These are phyloP conservation scores for Drosophila meridionalis DNA, from an alignment of 2,888 invertebrate species.

Conservation along the genomic window DNA sequence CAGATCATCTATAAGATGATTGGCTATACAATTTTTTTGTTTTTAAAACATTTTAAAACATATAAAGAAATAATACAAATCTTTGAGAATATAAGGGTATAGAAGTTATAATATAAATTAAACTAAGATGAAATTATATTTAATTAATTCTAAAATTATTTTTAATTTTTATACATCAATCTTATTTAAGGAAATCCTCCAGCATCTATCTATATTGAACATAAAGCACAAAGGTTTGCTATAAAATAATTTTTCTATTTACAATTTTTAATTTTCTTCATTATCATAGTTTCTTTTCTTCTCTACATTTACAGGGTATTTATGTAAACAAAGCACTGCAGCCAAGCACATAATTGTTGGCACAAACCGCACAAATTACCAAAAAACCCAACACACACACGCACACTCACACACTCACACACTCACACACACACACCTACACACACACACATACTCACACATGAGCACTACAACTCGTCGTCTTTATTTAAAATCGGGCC, in stretches of 20 bases:
- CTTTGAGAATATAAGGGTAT: no score
- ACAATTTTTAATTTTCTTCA: not conserved
- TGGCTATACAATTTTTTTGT: no score
- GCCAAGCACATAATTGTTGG: conserved; percentile 45
- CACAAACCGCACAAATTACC: conserved; percentile 33
- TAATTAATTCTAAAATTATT: no score
- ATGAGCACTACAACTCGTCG: conserved; percentile 25
- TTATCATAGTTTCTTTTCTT: not conserved
- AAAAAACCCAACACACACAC: conserved; percentile 8
- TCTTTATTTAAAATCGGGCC: conserved; percentile 46
- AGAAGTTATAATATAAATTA: no score
- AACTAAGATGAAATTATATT: no score
- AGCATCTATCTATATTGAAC: no score
- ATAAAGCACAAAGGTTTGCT: not conserved
- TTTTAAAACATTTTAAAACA: no score
- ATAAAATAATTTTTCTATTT: not conserved
- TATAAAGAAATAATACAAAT: no score
- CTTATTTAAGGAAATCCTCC: no score
- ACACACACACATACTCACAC: not conserved
- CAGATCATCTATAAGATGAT: no score
- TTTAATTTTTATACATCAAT: no score
- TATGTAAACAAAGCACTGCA: conserved; percentile 12
- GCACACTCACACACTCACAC: not conserved
- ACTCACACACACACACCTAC: not conserved
- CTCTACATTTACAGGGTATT: conserved; percentile 1